Base-by-base conservation (phyloP, 2,888 invertebrate genomes). In the Listrodromus nycthemerus region DNA sequence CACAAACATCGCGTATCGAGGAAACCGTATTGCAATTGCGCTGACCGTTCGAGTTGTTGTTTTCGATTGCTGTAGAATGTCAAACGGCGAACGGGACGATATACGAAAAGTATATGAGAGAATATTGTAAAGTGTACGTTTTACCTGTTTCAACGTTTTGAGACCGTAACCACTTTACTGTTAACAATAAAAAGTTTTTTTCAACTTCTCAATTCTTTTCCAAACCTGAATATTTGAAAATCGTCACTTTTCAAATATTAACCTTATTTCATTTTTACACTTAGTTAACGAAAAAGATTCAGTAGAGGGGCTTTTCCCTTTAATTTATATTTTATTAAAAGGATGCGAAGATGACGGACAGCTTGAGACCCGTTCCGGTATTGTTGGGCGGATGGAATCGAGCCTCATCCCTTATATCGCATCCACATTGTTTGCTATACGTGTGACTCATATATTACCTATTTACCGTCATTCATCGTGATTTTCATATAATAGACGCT, bases 1-100 rank as follows among this genome's bases (percentile, higher is more conserved):
- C 30, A 58, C 66, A 69, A 77, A 77, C 41, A 52, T 69, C 77
- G 45, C 24, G 33, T 58, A 27, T 69, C 77, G 45, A 33, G 33
- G 45, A 55, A 77, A 77, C 61, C 21, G 77, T 41, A 52, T 19
- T 66, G 55, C 66, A 37, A 52, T 19, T 21, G 6, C 50, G n/a
- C 50, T 21, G 50, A 58, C 58, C 16, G 13, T 58, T 27, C 58
- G 27, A 27, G 58, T 58, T 58, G 27, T 58, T 58, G 21, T 58
- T 58, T 27, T 58, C 58, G 27, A 58, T 58, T 1, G 21, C 16
- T 58, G 27, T 27, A 58, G 16, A 24, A 24, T 58, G 27, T 10
- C 58, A 27, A 45, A 45, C 16, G 21, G 27, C 16, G 16, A 58
- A 2, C 58, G 58, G 21, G 24, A 16, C 16, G 13, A 24, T 58